Evolutionary conservation across 2,113 vertebrate species (phyloP).

Genomic region (Saguinus midas): DNA sequence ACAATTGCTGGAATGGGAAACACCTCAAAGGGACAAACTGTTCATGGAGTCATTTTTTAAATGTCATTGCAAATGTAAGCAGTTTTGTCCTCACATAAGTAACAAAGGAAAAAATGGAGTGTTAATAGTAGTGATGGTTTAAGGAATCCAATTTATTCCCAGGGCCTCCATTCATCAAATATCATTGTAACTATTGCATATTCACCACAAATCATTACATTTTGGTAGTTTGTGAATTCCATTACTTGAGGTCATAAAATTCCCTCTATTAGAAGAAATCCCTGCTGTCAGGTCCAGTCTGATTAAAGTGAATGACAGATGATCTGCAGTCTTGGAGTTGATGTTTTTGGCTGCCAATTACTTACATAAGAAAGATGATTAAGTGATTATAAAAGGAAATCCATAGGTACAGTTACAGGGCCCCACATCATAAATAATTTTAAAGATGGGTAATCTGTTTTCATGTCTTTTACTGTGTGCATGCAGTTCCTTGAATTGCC

Average conservation of each 20-base stretch:
- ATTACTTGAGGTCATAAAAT: constrained; percentile 51
- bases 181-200: constrained; percentile 52
- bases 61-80: constrained; percentile 64
- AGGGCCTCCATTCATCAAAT: constrained; percentile 62
- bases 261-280: constrained; percentile 68
- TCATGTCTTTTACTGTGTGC: constrained; percentile 46
- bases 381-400: constrained; percentile 56
- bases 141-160: constrained; percentile 51
- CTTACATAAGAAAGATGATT: constrained; percentile 57
- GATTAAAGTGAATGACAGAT: constrained; percentile 56
- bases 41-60: constrained; percentile 53
- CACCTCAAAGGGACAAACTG: constrained; percentile 40
- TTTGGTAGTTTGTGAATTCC: constrained; percentile 49
- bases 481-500: constrained; percentile 9
- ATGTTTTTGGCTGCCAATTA: constrained; percentile 40
- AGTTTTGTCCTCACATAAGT: constrained; percentile 26
- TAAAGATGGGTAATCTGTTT: neutral
- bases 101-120: constrained; percentile 43
- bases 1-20: constrained; percentile 7
- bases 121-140: constrained; percentile 50
- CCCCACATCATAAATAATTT: constrained; percentile 40
- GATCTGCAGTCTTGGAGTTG: constrained; percentile 26
- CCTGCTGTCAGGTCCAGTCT: constrained; percentile 36
- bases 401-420: neutral
- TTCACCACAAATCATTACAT: constrained; percentile 62